A percentile compares a stretch with the other conserved stretches of the same genome.
These are phyloP conservation scores for Andrena marginata DNA, from an alignment of 2,888 invertebrate species.

Conservation along the genomic window DNA sequence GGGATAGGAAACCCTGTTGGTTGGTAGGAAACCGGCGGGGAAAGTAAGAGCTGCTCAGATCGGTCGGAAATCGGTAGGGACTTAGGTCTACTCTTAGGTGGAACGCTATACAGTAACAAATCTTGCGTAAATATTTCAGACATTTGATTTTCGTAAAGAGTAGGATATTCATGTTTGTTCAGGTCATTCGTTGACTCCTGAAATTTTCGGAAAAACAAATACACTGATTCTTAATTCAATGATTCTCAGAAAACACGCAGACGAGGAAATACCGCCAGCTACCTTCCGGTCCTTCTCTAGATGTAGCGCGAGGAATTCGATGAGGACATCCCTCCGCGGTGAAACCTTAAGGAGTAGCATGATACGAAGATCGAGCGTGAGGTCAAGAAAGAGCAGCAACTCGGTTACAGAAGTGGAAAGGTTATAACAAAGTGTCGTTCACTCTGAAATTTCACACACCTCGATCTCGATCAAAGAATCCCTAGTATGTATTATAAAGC, in stretches of 20 bases:
- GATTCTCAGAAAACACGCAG: constrained; percentile 81
- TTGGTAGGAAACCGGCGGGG: no score
- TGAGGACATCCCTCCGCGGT: constrained; percentile 88
- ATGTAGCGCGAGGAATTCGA: constrained; percentile 85
- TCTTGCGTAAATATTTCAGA: no score
- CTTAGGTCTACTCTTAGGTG: no score
- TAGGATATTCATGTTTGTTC: neutral
- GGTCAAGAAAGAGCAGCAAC: constrained; percentile 83
- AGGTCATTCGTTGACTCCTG: neutral
- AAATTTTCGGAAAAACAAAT: neutral
- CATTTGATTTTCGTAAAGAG: neutral
- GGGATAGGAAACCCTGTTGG: no score
- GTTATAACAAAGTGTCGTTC: constrained; percentile 65
- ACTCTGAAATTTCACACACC: neutral
- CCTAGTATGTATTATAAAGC: constrained; percentile 13
- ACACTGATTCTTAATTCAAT: neutral
- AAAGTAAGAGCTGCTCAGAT: no score
- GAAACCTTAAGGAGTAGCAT: constrained; percentile 88
- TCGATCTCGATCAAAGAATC: constrained; percentile 34
- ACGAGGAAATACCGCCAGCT: constrained; percentile 78
- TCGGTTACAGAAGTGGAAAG: constrained; percentile 76
- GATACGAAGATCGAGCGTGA: constrained; percentile 86
- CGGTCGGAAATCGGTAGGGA: no score
- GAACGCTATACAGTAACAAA: no score
- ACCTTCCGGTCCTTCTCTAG: constrained; percentile 79